Evolutionary conservation across 35 echinoderm and acorn worm genomes (phyloP), one percentile per base, ranked within the genome.

Genomic region (Nesometra sesokonis): DNA sequence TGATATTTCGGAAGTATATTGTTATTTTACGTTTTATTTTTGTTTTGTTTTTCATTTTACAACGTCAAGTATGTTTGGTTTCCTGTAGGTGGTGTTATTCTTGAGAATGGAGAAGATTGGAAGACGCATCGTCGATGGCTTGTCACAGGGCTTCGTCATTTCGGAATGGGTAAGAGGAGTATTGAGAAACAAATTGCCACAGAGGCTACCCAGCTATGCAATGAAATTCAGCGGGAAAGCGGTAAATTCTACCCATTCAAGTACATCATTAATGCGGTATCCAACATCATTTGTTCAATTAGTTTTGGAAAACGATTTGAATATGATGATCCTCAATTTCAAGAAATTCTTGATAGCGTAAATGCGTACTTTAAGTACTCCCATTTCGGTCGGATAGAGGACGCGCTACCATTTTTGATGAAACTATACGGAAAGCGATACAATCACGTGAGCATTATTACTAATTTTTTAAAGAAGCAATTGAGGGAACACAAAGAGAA

Each of bases 121-220:
- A 97, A 93, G 39, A 88, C 93, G 43, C 90, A 93, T 13, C 77
- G 94, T 5, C 79, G 82, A 17, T 97, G 93, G 80, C 36, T 85
- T 11, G 67, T 90, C n/a, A n/a, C n/a, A n/a, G n/a, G n/a, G n/a
- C n/a, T n/a, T n/a, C n/a, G n/a, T n/a, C n/a, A n/a, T n/a, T 76
- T 97, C 30, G 91, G 94, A 31, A 81, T 97, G 17, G 88, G 88
- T 76, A 87, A 88, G 39, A 76, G 77, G 34, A 82, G 37, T 31
- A 76, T 93, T 81, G 93, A 94, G 39, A 57, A 89, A 79, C 79
- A 43, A 33, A 88, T 94, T 35, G 36, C 32, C 27, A n/a, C 27
- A 5, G 94, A 97, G 77, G 77, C 88, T 11, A 21, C 13, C 17
- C 34, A 84, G 23, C 32, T 93, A 9, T 37, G 84, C 32, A 32